A percentile compares a stretch with the other conserved stretches of the same genome.
Conservation (phyloP, 1,140 invertebrate species). For the Conopomorpha cramerella region DNA sequence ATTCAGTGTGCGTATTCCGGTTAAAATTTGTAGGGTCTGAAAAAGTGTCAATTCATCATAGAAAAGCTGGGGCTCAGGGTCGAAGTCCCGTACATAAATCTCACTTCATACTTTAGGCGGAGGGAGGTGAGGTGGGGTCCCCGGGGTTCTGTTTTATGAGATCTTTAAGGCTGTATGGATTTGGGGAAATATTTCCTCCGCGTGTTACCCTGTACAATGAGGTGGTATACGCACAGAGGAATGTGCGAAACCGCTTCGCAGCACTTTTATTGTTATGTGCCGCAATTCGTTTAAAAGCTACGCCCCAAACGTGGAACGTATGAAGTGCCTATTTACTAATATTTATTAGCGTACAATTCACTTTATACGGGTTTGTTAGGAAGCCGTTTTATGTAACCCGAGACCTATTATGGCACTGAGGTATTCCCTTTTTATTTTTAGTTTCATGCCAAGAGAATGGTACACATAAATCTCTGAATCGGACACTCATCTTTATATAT, state of each 20-base stretch:
- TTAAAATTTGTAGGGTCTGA: constrained; percentile 53
- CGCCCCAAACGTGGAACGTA: constrained; percentile 35
- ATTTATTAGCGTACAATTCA: constrained; percentile 36
- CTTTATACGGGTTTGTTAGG: constrained; percentile 24
- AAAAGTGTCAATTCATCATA: constrained; percentile 60
- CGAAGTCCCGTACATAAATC: constrained; percentile 59
- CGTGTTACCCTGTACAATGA: constrained; percentile 52
- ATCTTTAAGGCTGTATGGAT: constrained; percentile 64
- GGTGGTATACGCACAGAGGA: constrained; percentile 52
- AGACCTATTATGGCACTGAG: too few relatives aligned
- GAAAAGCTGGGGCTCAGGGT: constrained; percentile 44
- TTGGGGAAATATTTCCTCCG: constrained; percentile 60
- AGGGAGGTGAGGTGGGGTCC: too few relatives aligned
- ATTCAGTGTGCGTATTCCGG: constrained; percentile 47
- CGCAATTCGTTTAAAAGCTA: constrained; percentile 58
- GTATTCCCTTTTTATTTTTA: too few relatives aligned
- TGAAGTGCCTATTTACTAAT: constrained; percentile 49
- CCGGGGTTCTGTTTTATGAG: constrained; percentile 63
- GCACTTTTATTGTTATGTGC: constrained; percentile 54
- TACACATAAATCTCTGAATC: too few relatives aligned
- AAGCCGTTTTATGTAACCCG: constrained; percentile 21
- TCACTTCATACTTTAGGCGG: constrained; percentile 60
- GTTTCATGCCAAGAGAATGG: too few relatives aligned
- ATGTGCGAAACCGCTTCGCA: constrained; percentile 51
- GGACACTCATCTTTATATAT: constrained; percentile 17